A percentile compares a stretch with the other conserved stretches of the same genome.
These are phyloP conservation scores for Dicentrarchus labrax DNA, from an alignment of 2,113 vertebrate genomes.

Conservation along the genomic window DNA sequence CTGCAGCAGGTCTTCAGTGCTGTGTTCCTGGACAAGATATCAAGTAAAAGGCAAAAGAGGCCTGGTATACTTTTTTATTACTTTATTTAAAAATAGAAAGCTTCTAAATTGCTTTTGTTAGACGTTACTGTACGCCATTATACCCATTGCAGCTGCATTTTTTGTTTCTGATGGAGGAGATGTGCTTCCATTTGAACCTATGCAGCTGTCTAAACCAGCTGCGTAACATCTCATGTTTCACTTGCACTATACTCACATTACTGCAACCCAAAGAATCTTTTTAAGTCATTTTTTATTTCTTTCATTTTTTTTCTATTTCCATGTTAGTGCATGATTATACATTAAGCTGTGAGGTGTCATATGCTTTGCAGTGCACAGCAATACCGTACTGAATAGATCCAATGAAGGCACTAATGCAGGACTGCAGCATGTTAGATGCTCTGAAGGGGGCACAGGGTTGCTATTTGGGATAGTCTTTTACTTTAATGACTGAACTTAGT, in stretches of 20 bases:
- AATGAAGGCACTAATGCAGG: not conserved
- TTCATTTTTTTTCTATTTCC: not conserved
- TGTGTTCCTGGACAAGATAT: slow-evolving; percentile 12
- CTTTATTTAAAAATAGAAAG: not conserved
- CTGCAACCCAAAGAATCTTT: slow-evolving; percentile 18
- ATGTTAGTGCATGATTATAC: not conserved
- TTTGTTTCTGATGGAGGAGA: slow-evolving; percentile 12
- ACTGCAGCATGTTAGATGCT: not conserved
- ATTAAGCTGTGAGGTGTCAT: slow-evolving; percentile 10
- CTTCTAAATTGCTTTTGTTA: slow-evolving; percentile 1
- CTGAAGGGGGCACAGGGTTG: not conserved
- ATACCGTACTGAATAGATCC: not conserved
- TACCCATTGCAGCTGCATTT: not conserved
- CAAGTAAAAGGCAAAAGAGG: not conserved
- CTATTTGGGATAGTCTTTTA: slow-evolving; percentile 4
- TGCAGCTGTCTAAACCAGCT: slow-evolving; percentile 42
- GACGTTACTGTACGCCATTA: not conserved
- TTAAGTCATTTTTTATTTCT: slow-evolving; percentile 7
- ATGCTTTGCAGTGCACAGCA: not conserved
- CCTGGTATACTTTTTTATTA: not conserved
- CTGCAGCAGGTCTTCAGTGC: not conserved
- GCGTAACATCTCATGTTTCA: slow-evolving; percentile 27
- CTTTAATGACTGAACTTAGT: not conserved
- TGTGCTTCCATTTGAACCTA: slow-evolving; percentile 12
- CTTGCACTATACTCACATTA: not conserved